Conservation (phyloP, 1,140 invertebrate species). For the Caenorhabditis briggsae region DNA sequence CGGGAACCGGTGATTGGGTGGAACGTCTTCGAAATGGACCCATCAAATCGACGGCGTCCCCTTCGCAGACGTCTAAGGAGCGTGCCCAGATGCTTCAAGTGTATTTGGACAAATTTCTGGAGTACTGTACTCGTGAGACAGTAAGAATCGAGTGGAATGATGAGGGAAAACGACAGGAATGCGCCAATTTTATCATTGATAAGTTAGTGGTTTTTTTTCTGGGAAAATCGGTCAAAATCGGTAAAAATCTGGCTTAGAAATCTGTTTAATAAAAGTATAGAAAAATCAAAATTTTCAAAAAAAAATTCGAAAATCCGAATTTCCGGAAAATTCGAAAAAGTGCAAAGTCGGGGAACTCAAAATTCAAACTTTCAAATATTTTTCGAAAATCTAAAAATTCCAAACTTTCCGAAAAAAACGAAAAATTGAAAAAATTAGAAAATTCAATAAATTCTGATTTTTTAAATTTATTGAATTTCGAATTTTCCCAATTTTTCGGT, state of each 20-base stretch:
- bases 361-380: too few species aligned
- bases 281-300: too few species aligned
- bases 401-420: too few species aligned
- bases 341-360: not conserved
- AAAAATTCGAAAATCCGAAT: too few species aligned
- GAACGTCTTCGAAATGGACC: constrained; percentile 41
- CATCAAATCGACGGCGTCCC: constrained; percentile 19
- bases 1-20: constrained; percentile 34
- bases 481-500: too few species aligned
- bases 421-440: too few species aligned
- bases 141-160: constrained; percentile 75
- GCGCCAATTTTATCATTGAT: constrained; percentile 74
- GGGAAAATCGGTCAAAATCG: too few species aligned
- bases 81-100: constrained; percentile 74
- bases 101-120: constrained; percentile 76
- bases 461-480: too few species aligned
- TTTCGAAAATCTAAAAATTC: too few species aligned
- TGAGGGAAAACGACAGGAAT: constrained; percentile 64
- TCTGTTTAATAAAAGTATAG: too few species aligned
- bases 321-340: not conserved
- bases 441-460: too few species aligned
- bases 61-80: constrained; percentile 67
- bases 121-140: constrained; percentile 73
- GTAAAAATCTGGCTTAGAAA: too few species aligned
- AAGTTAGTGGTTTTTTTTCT: constrained; percentile 40